Base-by-base conservation (phyloP, 2,797 vertebrate genomes). In the Odontamblyopus rebecca region DNA sequence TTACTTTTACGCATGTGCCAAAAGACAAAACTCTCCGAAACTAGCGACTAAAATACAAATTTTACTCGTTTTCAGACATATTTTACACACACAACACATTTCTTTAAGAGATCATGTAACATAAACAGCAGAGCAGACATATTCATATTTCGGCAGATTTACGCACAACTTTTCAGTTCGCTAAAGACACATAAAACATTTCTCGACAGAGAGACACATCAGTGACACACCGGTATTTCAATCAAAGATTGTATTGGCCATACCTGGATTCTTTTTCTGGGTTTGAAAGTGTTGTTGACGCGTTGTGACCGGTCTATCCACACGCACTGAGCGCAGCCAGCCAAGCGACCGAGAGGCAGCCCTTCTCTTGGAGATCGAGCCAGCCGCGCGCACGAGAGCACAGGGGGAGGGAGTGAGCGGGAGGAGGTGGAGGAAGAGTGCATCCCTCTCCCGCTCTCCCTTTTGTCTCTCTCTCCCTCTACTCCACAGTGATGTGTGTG, bases 321-420 rank as follows among this genome's bases (percentile, higher is more conserved):
- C 88, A 81, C 75, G 85, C 85, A 78, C 76, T 87, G 85, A 82
- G 90, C 82, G 90, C 90, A 83, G 81, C 77, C 86, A 92, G 87
- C 82, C 87, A 26, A 86, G 87, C 85, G 89, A 91, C 86, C 86
- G 87, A 86, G 89, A 91, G 84, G 88, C 86, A 88, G 88, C 89
- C 80, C 91, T 85, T 89, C 88, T 88, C 89, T 79, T 44, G 64
- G 87, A 86, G 88, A 89, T 88, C 87, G 88, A 87, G 89, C 87
- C 90, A 92, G 86, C 87, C 87, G 85, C 86, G 85, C 89, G 88
- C 83, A 80, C 79, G 82, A 70, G 83, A 83, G 82, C 50, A 74
- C 53, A 53, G 75, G 84, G 79, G 82, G 76, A 65, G 75, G 80
- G 74, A 77, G 69, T 69, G 68, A 62, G 53, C 61, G 30, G 71